Evolutionary conservation across 2,888 invertebrate genomes (phyloP), one percentile per base, ranked within the genome.

Genomic region (Metallyticus violacea): DNA sequence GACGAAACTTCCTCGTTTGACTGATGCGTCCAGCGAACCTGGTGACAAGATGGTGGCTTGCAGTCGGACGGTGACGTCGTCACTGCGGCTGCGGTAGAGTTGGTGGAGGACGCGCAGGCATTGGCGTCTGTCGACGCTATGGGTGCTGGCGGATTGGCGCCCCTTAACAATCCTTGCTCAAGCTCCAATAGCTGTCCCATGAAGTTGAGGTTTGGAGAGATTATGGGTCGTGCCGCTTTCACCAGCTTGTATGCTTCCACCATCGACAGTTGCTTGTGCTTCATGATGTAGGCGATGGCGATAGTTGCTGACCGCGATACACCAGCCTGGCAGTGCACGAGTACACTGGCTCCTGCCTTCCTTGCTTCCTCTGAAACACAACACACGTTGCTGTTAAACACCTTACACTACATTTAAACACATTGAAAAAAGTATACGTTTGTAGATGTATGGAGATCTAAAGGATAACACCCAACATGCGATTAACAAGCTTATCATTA

Each of bases 251-350:
- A 98, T 0, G 98, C 98, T 90, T 98, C 97, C 80, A 97, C 94
- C 93, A 96, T 96, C 77, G 96, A 95, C 91, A 97, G 91, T 88
- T 95, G 94, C 91, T 96, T 96, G 92, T 97, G 96, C 90, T 97
- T 96, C 97, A 99, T 98, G 90, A 98, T 94, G 93, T 97, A 99
- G 83, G 98, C 98, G 90, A 99, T 98, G 90, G 98, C 97, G 91
- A 99, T 95, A 88, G 98, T 98, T 88, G 98, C 98, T 89, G 98
- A 98, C 89, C 98, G 94, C 86, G 98, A 98, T 84, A 99, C 97
- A 85, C 99, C 99, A 85, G 98, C 98, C 91, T 98, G 98, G 92
- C 99, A 99, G 92, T 99, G 99, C 88, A 99, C 96, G 90, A 99
- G 93, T 78, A 98, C 97, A 90, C 95, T 94, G 90, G 93, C 94